Base-by-base conservation (phyloP, 1,140 invertebrate species). In the Drosophila hydei region DNA sequence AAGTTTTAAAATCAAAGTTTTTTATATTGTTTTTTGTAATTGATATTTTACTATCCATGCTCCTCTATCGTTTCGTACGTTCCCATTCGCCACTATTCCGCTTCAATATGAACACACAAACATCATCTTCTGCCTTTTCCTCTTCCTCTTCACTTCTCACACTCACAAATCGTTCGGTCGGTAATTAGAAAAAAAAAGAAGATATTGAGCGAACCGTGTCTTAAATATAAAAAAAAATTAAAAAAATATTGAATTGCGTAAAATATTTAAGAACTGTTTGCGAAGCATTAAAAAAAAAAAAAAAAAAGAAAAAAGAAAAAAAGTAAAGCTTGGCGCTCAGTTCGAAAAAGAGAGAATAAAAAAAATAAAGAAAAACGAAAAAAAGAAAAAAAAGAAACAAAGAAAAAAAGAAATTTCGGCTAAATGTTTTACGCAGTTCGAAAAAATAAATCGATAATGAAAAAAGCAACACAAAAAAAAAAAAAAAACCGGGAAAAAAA, bases 361-460 rank as follows among this genome's bases (percentile, higher is more conserved):
- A 21, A 33, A 9, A 12, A 16, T 9, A 30, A 38, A 47, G 5
- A 19, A 56, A 27, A 38, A 45, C n/a, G n/a, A n/a, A 58, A 36
- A 55, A 60, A 43, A 43, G 18, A n/a, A 50, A 8, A 42, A 8
- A 47, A 18, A 21, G 36, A 9, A 12, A 16, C 4, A 30, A 38
- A 47, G 5, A 19, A 56, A 27, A 38, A 45, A 16, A 30, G 9
- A 16, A 40, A 51, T 18, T 45, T 25, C 71, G 62, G 38, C 19
- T 42, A 70, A 67, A 64, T 73, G 79, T 83, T 79, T 19, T 78
- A 68, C 79, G 75, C 71, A 75, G 42, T 74, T 70, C 21, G 19
- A 72, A 72, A 50, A 76, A 16, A 62, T 8, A 6, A 38, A 7
- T 3, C 9, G 47, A 14, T 6, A 4, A 54, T 8, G 6, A 58